These are phyloP conservation scores for Panulirus ornatus DNA, from an alignment of 1,140 invertebrate genomes.

Conservation along the genomic window DNA sequence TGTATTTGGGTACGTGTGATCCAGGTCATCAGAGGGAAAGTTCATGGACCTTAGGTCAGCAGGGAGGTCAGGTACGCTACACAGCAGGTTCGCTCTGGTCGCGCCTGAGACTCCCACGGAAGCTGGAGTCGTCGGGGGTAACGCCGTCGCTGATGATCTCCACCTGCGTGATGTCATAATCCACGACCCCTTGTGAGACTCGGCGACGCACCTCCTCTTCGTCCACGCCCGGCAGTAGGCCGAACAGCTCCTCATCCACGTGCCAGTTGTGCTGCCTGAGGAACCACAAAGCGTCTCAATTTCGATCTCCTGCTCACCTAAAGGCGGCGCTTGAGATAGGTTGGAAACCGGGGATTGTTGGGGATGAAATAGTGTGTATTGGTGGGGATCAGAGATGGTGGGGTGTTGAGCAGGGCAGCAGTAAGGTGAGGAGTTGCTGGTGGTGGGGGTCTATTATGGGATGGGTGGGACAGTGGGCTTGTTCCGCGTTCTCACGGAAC, in stretches of 20 bases:
- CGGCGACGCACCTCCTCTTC: conserved; percentile 53
- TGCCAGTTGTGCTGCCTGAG: conserved; percentile 71
- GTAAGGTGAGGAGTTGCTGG: too few species aligned
- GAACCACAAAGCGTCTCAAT: not conserved
- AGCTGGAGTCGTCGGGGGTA: not conserved
- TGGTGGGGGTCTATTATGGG: too few species aligned
- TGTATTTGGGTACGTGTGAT: too few species aligned
- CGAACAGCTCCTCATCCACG: conserved; percentile 69
- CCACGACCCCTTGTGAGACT: conserved; percentile 57
- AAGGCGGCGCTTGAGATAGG: too few species aligned
- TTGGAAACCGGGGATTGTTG: not conserved
- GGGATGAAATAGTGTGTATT: too few species aligned
- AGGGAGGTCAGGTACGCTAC: not conserved
- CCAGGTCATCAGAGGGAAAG: too few species aligned
- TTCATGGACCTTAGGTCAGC: not conserved
- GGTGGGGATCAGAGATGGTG: not conserved
- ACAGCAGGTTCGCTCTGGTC: conserved; percentile 2
- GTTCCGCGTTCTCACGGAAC: too few species aligned
- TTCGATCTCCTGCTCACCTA: too few species aligned
- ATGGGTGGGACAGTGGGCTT: too few species aligned
- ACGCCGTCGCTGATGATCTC: conserved; percentile 74
- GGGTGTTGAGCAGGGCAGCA: too few species aligned
- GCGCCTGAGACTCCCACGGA: conserved; percentile 46
- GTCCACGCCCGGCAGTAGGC: conserved; percentile 48
- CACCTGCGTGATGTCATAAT: conserved; percentile 70